Evolutionary conservation across 2,888 invertebrate species (phyloP), one percentile per base, ranked within the genome.

Genomic region (Lomographa bimaculata): DNA sequence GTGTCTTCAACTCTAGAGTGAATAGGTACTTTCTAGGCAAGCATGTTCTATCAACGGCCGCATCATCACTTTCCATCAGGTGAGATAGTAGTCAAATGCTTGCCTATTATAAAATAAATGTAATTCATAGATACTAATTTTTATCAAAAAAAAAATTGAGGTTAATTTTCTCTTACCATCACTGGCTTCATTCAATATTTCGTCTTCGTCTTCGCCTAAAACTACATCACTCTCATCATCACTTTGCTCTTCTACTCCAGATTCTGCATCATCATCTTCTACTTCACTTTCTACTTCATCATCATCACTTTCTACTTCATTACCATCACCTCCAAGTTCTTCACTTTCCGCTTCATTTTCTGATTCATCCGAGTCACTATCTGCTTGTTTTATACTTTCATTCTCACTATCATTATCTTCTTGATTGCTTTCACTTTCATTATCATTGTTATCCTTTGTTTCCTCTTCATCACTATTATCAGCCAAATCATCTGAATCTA

Each of bases 401-500:
- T n/a, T n/a, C 45, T 47, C 53, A 23, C 25, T 47, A 36, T 44
- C 37, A 27, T 43, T 46, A 24, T 57, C 49, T 51, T 54, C 29
- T 17, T 33, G 11, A n/a, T 47, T 43, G 32, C 51, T 50, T 50
- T 54, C 29, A 18, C 30, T 12, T n/a, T 46, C 45, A 34, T 52
- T 50, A 35, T 53, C 55, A 48, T 33, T 48, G 25, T 39, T 27
- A 10, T 29, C 38, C 14, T 53, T 47, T 29, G 37, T 44, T 3
- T 51, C 52, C 25, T 66, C 59, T 32, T 64, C 67, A 51, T 74
- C 71, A 55, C 67, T 72, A 1, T 64, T 58, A 9, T 71, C 67
- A 27, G 58, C 75, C 14, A 75, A 53, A 63, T 81, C 82, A 64
- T 83, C 83, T 41, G 78, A 77, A 65, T 73, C 79, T 8, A 74